phyloP scores from a whole-genome alignment of 2,888 invertebrate species.

The Ephialtes manifestator region DNA sequence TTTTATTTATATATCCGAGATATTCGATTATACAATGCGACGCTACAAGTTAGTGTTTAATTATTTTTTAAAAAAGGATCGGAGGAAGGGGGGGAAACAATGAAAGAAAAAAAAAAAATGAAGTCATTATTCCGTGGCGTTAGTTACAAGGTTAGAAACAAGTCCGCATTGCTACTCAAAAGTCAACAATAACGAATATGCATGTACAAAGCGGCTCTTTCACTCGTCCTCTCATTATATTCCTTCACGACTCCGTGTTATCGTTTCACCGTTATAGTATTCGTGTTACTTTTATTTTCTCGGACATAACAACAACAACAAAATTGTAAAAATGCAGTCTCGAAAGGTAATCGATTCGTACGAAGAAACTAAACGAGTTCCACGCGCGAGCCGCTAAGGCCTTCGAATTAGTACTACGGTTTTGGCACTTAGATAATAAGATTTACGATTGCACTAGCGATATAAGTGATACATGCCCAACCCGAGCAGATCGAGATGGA shows the following conservation, averaged over 20 bases:
- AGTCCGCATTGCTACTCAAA: slow-evolving; percentile 29
- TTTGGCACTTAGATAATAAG: slow-evolving; percentile 85
- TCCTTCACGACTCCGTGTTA: slow-evolving; percentile 47
- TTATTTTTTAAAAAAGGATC: slow-evolving; percentile 76
- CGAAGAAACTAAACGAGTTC: slow-evolving; percentile 40
- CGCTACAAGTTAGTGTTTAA: slow-evolving; percentile 83
- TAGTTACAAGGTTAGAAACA: slow-evolving; percentile 32
- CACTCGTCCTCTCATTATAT: slow-evolving; percentile 54
- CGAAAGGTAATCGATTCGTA: slow-evolving; percentile 39
- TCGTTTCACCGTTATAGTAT: slow-evolving; percentile 72
- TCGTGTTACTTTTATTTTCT: slow-evolving; percentile 54
- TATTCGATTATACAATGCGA: slow-evolving; percentile 82
- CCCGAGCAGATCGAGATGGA: slow-evolving; percentile 53
- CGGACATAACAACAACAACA: slow-evolving; percentile 13
- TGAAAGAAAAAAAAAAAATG: slow-evolving; percentile 39
- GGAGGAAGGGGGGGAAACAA: slow-evolving; percentile 71
- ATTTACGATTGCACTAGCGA: slow-evolving; percentile 80
- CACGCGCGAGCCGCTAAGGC: slow-evolving; percentile 68
- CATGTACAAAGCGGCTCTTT: slow-evolving; percentile 82
- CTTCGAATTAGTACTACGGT: slow-evolving; percentile 79
- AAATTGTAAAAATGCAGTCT: slow-evolving; percentile 29
- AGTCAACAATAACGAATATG: slow-evolving; percentile 62
- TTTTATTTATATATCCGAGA: slow-evolving; percentile 69
- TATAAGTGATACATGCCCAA: slow-evolving; percentile 70
- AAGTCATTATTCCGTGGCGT: slow-evolving; percentile 39